phyloP scores from a whole-genome alignment of 2,797 vertebrate species.

The Meda fulgida region DNA sequence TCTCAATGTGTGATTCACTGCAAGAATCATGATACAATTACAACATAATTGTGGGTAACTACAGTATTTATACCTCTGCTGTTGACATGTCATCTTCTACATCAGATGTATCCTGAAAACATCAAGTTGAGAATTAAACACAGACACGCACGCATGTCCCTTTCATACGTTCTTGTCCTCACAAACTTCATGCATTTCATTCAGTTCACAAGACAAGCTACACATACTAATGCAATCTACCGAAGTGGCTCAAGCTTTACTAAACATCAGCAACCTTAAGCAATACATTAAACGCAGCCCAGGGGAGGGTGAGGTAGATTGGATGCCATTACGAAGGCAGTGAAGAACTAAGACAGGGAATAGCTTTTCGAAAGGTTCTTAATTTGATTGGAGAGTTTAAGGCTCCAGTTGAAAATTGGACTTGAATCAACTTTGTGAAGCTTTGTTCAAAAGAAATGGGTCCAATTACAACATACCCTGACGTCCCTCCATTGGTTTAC shows the following conservation, averaged over 20 bases:
- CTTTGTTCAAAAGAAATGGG: constrained; percentile 17
- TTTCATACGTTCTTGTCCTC: not conserved
- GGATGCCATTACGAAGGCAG: constrained; percentile 44
- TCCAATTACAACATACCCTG: constrained; percentile 6
- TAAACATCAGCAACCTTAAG: constrained; percentile 52
- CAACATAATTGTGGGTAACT: not conserved
- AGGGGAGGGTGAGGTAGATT: constrained; percentile 42
- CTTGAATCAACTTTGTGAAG: constrained; percentile 39
- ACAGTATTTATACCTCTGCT: constrained; percentile 71
- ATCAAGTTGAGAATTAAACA: not conserved
- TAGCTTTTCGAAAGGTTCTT: constrained; percentile 39
- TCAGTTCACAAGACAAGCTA: constrained; percentile 34
- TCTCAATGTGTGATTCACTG: not conserved
- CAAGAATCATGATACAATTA: not conserved
- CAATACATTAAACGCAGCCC: constrained; percentile 50
- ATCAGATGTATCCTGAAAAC: constrained; percentile 75
- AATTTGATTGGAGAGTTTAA: constrained; percentile 48
- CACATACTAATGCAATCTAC: constrained; percentile 44
- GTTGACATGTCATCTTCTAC: constrained; percentile 82
- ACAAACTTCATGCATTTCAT: constrained; percentile 33
- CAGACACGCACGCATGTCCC: constrained; percentile 1
- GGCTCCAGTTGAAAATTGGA: constrained; percentile 34
- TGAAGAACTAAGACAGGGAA: constrained; percentile 44
- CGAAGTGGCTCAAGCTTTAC: constrained; percentile 49
- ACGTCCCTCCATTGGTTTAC: not conserved